phyloP scores from a whole-genome alignment of 2,797 vertebrate genomes.

The Enteromius thamalakanensis region DNA sequence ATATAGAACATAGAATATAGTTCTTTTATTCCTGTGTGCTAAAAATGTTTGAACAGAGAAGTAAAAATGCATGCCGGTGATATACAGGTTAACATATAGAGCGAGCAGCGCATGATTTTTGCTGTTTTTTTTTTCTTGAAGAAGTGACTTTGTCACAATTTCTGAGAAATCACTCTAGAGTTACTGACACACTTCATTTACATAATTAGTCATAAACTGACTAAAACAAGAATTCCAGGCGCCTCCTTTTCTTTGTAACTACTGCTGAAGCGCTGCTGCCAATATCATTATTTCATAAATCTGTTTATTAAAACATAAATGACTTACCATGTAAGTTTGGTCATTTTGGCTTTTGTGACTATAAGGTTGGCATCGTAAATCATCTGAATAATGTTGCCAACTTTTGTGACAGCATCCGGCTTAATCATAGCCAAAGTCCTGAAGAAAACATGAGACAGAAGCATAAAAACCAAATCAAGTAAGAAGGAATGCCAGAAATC shows the following conservation, averaged over 20 bases:
- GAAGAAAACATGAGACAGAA: slow-evolving; percentile 6
- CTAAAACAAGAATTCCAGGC: not conserved
- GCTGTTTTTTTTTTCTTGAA: slow-evolving; percentile 3
- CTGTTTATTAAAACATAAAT: not conserved
- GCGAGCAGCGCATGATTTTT: not conserved
- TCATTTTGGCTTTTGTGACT: slow-evolving; percentile 96
- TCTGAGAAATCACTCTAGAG: slow-evolving; percentile 20
- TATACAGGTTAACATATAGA: slow-evolving; percentile 1
- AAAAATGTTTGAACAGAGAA: not conserved
- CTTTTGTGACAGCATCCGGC: slow-evolving; percentile 83
- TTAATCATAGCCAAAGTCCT: slow-evolving; percentile 95
- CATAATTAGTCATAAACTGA: slow-evolving; percentile 8
- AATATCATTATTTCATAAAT: not conserved
- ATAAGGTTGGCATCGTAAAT: slow-evolving; percentile 86
- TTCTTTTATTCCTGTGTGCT: not conserved
- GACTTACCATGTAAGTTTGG: slow-evolving; percentile 86
- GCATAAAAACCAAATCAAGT: not conserved
- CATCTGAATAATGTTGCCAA: slow-evolving; percentile 87
- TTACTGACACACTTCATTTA: not conserved
- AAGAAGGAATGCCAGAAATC: not conserved
- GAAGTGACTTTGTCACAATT: slow-evolving; percentile 19
- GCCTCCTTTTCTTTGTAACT: slow-evolving; percentile 22
- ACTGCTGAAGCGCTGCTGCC: not conserved
- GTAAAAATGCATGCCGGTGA: not conserved
- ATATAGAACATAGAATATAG: slow-evolving; percentile 1